Conservation (phyloP, 2,888 invertebrate species). For the Frankliniella intonsa region DNA sequence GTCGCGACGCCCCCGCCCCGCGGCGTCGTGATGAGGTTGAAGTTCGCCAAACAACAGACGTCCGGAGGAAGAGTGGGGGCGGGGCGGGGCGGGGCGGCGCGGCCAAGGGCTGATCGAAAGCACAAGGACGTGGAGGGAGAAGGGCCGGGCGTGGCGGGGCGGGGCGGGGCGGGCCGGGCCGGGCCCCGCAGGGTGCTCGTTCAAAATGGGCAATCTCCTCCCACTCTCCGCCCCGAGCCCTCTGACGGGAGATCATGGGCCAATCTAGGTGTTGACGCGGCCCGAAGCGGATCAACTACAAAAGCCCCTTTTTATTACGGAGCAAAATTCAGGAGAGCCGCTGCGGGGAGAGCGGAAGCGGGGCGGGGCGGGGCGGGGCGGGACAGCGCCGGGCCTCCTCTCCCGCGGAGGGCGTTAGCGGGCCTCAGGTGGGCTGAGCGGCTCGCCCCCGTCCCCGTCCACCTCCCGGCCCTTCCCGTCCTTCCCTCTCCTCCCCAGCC, state of each 20-base stretch:
- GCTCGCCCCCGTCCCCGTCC: not conserved
- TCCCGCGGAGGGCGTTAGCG: not conserved
- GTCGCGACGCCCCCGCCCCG: not conserved
- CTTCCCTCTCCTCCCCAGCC: not conserved
- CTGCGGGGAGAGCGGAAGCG: not conserved
- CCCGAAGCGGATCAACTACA: not conserved
- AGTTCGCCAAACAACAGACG: not conserved
- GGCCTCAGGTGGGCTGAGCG: not conserved
- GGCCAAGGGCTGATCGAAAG: not conserved
- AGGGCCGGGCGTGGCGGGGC: not conserved
- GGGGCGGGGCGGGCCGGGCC: not conserved
- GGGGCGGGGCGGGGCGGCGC: not conserved
- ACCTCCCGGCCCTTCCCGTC: not conserved
- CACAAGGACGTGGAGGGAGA: not conserved
- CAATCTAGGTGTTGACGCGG: constrained; percentile 1
- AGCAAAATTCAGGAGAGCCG: not conserved
- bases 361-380: not conserved
- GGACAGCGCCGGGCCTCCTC: not conserved
- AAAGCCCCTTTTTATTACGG: constrained; percentile 10
- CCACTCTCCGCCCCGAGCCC: not conserved
- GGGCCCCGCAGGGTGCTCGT: not conserved
- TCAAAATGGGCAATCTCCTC: not conserved
- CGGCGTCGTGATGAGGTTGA: not conserved
- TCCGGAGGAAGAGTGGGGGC: not conserved
- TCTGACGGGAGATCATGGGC: not conserved